Base-by-base conservation (phyloP, 35 echinoderm and acorn worm genomes). In the Ptychodera flava region DNA sequence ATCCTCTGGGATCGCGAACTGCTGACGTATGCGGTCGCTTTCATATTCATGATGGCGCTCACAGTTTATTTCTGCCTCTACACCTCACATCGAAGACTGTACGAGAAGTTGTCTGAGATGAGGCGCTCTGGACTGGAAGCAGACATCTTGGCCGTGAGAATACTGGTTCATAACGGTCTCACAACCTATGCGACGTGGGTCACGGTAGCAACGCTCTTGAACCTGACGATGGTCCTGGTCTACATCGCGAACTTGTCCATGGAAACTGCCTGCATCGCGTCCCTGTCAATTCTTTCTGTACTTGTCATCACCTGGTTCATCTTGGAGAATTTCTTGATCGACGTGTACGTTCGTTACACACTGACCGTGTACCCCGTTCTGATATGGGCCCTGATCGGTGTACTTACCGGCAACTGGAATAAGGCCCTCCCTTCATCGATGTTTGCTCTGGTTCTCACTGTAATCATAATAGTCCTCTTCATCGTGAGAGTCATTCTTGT, bases 1-100 rank as follows among this genome's bases (percentile, higher is more conserved):
- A 88, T 91, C 78, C 36, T 90, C 16, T 94, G 53, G n/a, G 94
- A 97, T 79, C 85, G 94, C 16, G 87, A 97, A 86, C 30, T 86
- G 76, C 79, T 97, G 88, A 37, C 88, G 1, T 33, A 28, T 33
- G 90, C 94, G n/a, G 28, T 89, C 14, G 85, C 88, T 28, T 36
- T 90, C 27, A 79, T 84, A 16, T 0, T 77, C 0, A n/a, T 76
- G 0, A 89, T 90, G 30, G 35, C 85, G 0, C 10, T 78, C 6
- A 93, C 94, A 0, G 78, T 97, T 16, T 90, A 79, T 33, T 79
- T 90, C 32, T 79, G 78, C 1, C 37, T 93, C 45, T 6, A 6
- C 22, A 64, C 45, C 22, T 64, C 45, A 12, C 45, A 64, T 22
- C 6, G 6, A 22, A 64, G 22, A 22, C 22, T 64, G 22, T 64